Base-by-base conservation (phyloP, 2,888 invertebrate genomes). In the Drosophila multiciliata region DNA sequence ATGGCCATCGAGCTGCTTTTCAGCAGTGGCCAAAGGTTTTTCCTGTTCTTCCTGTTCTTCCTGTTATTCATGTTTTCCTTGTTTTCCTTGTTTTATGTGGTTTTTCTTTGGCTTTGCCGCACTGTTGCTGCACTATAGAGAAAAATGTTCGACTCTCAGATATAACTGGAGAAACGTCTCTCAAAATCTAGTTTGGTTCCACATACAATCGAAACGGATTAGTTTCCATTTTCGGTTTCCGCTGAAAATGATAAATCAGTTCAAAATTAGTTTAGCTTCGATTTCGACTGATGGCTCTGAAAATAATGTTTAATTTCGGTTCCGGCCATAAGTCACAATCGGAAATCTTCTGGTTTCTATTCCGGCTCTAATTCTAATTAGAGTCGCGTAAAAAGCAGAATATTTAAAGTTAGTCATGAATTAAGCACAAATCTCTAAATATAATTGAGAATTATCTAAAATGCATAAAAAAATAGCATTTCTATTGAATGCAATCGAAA, bases 1-100 rank as follows among this genome's bases (percentile, higher is more conserved):
- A 81, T 76, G 80, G 73, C 61, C 66, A 55, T 53, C 67, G 36
- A 48, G 54, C 40, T 35, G 60, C 17, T 40, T 42, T 32, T 32
- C 36, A 32, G 32, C 33, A 55, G 38, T 45, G 42, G 48, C 35
- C 32, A 33, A 40, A n/a, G 54, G 60, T 29, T 32, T 32, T n/a
- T 50, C 26, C n/a, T 50, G 60, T 29, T 32, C 29, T n/a, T 50
- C 26, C n/a, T 15, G 40, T 8, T 42, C 36, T 52, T 32, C 23
- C 1, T 23, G 26, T 49, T 26, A 7, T 5, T 9, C 29, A 6
- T 6, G 29, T 29, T 29, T 29, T 29, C 29, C 29, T 15, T 36
- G 15, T 36, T 15, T 17, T 36, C 17, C 36, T 36, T 7, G 45
- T 45, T 45, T 45, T 45, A 26, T 45, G 7, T 45, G 12, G 15